A percentile compares a stretch with the other conserved stretches of the same genome.
Evolutionary conservation across 2,888 invertebrate genomes (phyloP).

Genomic region (Chloroclysta siterata): DNA sequence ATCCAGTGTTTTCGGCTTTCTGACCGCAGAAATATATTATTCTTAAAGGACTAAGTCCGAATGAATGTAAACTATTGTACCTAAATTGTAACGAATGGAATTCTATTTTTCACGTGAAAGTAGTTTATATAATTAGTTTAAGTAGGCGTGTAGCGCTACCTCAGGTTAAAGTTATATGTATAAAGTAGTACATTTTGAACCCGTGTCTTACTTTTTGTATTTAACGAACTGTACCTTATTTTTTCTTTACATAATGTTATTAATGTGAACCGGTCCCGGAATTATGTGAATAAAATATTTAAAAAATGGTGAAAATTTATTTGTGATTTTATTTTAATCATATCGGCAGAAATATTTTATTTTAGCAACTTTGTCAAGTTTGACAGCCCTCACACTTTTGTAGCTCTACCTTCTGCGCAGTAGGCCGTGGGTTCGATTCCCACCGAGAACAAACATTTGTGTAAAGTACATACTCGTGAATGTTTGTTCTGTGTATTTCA

Average conservation of each 20-base stretch:
- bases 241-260: conserved; percentile 75
- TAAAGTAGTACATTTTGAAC: conserved; percentile 38
- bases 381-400: too few species aligned
- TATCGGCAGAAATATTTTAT: too few species aligned
- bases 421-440: too few species aligned
- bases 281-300: conserved; percentile 71
- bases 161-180: conserved; percentile 60
- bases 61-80: conserved; percentile 43
- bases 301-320: conserved; percentile 57
- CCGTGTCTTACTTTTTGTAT: conserved; percentile 73
- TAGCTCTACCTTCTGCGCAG: too few species aligned
- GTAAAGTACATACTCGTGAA: too few species aligned
- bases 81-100: conserved; percentile 42
- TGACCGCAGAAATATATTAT: conserved; percentile 32
- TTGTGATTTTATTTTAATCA: conserved; percentile 44
- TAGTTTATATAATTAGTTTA: conserved; percentile 37
- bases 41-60: conserved; percentile 33
- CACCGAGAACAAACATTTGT: too few species aligned
- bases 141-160: conserved; percentile 51
- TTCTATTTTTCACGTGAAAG: conserved; percentile 38
- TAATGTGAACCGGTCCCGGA: conserved; percentile 73
- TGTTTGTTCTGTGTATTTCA: too few species aligned
- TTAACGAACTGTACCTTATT: conserved; percentile 72
- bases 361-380: too few species aligned
- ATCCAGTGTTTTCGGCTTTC: conserved; percentile 34